Base-by-base conservation (phyloP, 2,797 vertebrate species). In the Coendou prehensilis region DNA sequence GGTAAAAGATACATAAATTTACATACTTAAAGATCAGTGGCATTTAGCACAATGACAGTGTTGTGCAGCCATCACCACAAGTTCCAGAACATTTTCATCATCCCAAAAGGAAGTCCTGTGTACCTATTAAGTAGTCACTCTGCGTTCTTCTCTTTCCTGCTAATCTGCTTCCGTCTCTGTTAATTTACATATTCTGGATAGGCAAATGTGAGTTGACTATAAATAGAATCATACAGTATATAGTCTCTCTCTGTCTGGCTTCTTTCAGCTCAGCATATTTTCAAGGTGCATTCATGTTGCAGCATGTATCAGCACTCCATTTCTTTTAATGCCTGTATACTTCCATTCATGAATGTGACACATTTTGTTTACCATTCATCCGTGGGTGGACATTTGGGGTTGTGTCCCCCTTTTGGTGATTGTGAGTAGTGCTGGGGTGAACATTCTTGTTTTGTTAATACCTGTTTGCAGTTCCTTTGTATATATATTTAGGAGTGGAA, bases 401-500 rank as follows among this genome's bases (percentile, higher is more conserved):
- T 45, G 26, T 79, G 63, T 73, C 69, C 23, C 37, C 54, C 45
- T 85, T 85, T 57, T 69, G 78, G 9, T 50, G 80, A 54, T 73
- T 71, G 64, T 47, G 14, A 73, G 52, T 54, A 9, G 80, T 71
- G 30, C 41, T 54, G 54, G 83, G 28, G 0, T 37, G n/a, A 67
- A 75, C 15, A 59, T 79, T 47, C 67, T 85, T 82, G 41, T 94
- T 92, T 87, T 91, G 76, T 87, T 80, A 75, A 69, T 45, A 59
- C 54, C 82, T 67, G 52, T 83, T 83, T 80, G 89, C 28, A 23
- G 11, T 95, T 54, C 52, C 76, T 83, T 13, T 26, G 84, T 28
- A 45, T 47, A 11, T 47, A 47, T 63, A 28, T 86, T 85, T 78
- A 76, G 67, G 89, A 61, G 33, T 69, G 33, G 73, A 64, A n/a